These are phyloP conservation scores for Loris lydekkerianus DNA, from an alignment of 2,797 vertebrate species.

Conservation along the genomic window DNA sequence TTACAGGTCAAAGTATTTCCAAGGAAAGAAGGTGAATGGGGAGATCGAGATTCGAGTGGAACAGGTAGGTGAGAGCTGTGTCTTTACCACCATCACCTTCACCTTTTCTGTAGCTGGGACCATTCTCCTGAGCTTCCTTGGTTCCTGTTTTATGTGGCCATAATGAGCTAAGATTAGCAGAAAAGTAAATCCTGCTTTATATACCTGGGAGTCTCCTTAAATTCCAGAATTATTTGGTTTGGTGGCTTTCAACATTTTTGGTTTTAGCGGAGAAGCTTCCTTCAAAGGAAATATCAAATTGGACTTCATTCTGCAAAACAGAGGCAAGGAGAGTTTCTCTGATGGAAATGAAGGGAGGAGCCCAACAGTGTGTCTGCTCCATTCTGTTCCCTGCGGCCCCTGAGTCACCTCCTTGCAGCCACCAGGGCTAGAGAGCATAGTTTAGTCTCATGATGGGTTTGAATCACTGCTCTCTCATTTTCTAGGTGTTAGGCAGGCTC, in stretches of 20 bases:
- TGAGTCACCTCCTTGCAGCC: not conserved
- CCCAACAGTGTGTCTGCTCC: not conserved
- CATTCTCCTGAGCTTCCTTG: not conserved
- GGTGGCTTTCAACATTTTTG: conserved; percentile 1
- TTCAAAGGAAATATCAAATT: not conserved
- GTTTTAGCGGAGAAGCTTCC: conserved; percentile 17
- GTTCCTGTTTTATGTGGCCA: not conserved
- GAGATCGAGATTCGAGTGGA: conserved; percentile 97
- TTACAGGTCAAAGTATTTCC: conserved; percentile 96
- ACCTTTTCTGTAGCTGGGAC: not conserved
- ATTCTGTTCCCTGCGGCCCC: too few species aligned
- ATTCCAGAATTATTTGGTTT: not conserved
- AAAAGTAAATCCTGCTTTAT: not conserved
- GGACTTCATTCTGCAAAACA: not conserved
- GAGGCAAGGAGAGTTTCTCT: not conserved
- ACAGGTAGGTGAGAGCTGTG: conserved; percentile 91
- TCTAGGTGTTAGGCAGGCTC: not conserved
- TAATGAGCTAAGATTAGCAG: not conserved
- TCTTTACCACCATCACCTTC: rapidly evolving
- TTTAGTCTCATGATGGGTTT: not conserved
- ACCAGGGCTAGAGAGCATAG: too few species aligned
- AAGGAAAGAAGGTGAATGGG: conserved; percentile 96
- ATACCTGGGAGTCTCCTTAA: not conserved
- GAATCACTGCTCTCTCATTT: not conserved
- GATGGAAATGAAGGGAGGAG: not conserved